Conservation (phyloP, 1,140 invertebrate species). For the Oscheius sp. region DNA sequence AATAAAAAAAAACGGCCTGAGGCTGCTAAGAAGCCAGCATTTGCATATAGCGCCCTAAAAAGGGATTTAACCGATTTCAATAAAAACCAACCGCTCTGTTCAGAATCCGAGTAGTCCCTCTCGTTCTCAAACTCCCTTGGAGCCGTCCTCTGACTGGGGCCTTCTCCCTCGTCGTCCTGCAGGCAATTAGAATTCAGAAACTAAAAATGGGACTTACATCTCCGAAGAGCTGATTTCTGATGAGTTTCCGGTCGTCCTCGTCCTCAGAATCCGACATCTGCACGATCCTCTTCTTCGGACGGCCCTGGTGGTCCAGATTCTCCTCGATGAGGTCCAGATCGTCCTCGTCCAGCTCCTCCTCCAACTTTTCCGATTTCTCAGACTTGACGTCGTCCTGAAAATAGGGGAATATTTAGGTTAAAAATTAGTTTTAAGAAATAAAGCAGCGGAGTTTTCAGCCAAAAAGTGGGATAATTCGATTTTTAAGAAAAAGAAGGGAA, state of each 20-base stretch:
- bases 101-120: neutral
- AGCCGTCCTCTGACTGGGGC: neutral
- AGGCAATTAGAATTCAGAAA: neutral
- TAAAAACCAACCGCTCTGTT: neutral
- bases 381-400: neutral
- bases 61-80: neutral
- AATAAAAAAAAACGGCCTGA: too few relatives aligned
- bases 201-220: neutral
- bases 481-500: neutral
- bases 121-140: neutral
- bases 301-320: constrained; percentile 78
- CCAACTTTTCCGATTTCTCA: constrained; percentile 27
- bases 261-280: constrained; percentile 21
- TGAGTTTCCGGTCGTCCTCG: neutral
- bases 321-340: constrained; percentile 97
- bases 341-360: constrained; percentile 87
- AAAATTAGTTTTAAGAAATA: neutral
- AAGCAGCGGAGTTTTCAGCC: neutral
- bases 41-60: too few relatives aligned
- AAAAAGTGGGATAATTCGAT: neutral
- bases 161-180: neutral
- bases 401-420: neutral
- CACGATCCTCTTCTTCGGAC: constrained; percentile 2
- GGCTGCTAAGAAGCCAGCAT: too few relatives aligned
- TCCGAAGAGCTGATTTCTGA: neutral